Evolutionary conservation across 2,113 vertebrate genomes (phyloP), one percentile per base, ranked within the genome.

Genomic region (Helogale parvula): DNA sequence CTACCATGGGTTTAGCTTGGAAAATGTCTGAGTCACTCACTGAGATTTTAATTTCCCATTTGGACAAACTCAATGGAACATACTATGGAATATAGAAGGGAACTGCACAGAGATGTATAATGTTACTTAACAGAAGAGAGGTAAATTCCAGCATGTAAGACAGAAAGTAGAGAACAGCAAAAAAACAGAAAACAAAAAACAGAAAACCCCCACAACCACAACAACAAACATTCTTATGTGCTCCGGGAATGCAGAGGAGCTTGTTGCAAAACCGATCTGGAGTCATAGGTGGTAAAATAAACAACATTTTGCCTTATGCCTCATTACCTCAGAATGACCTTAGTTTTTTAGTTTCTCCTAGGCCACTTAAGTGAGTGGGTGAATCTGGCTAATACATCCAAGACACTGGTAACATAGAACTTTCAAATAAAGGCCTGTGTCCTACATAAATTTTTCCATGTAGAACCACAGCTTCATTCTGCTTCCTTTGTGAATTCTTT

Each of bases 361-460:
- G 27, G 31, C 63, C 27, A 47, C 13, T 80, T 93, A 63, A 83
- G 23, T 68, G 35, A 54, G n/a, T 65, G 35, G 5, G 5, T 66
- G 60, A 91, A 94, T 57, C 19, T 69, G 15, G 31, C 60, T 31
- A 95, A 33, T 47, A 57, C 54, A 35, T 89, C 19, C 10, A 57
- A 57, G 31, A 69, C 31, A 23, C 47, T 95, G 52, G 25, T 79
- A 60, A 90, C 15, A 50, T 38, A 45, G 60, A 27, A 25, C 50
- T 65, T 86, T 66, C 87, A 66, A 86, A 63, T 90, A 80, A 88
- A 96, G 19, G n/a, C 13, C n/a, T 86, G 35, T 63, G 7, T 90
- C 8, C n/a, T 72, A 25, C 52, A 16, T 63, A 89, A 54, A 17
- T n/a, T 69, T 85, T 85, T 63, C 85, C 47, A 45, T 76, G 45